Evolutionary conservation across 2,113 vertebrate genomes (phyloP).

Genomic region (Poeciliopsis turrubarensis): DNA sequence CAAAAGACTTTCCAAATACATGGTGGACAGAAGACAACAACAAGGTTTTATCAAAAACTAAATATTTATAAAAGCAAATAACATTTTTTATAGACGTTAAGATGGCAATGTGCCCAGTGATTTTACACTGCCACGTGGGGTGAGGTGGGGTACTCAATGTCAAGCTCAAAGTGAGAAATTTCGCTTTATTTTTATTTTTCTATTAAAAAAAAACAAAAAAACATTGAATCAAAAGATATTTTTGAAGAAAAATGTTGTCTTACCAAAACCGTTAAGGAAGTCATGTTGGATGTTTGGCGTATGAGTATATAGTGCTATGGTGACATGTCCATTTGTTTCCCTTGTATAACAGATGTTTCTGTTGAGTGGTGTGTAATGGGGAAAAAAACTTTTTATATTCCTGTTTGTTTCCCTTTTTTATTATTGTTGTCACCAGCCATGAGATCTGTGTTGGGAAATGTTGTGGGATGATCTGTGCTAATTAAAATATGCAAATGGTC

Average conservation of each 20-base stretch:
- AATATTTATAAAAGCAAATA: slow-evolving; percentile 35
- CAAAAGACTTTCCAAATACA: not conserved
- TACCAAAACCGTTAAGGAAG: slow-evolving; percentile 66
- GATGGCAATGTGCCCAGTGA: slow-evolving; percentile 68
- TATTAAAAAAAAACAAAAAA: slow-evolving; percentile 52
- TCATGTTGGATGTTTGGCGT: slow-evolving; percentile 72
- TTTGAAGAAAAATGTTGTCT: slow-evolving; percentile 75
- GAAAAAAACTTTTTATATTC: slow-evolving; percentile 56
- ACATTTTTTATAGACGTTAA: slow-evolving; percentile 51
- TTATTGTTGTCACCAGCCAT: slow-evolving; percentile 72
- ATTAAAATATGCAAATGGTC: slow-evolving; percentile 75
- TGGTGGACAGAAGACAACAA: slow-evolving; percentile 1
- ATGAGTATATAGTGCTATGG: slow-evolving; percentile 65
- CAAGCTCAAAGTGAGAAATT: slow-evolving; percentile 59
- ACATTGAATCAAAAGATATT: slow-evolving; percentile 62
- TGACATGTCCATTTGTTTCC: slow-evolving; percentile 56
- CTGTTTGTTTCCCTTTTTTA: slow-evolving; percentile 66
- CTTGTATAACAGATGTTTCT: slow-evolving; percentile 64
- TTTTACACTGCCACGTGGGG: slow-evolving; percentile 73
- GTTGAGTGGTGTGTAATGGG: slow-evolving; percentile 71
- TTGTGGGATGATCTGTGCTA: slow-evolving; percentile 77
- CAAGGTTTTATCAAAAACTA: slow-evolving; percentile 31
- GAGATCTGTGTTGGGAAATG: slow-evolving; percentile 73
- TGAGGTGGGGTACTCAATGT: slow-evolving; percentile 50
- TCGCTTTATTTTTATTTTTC: slow-evolving; percentile 78